Percentiles rank a stretch among this genome's conserved stretches.
phyloP scores from a whole-genome alignment of 2,113 vertebrate genomes.

The Onychorhynchus coronatus region DNA sequence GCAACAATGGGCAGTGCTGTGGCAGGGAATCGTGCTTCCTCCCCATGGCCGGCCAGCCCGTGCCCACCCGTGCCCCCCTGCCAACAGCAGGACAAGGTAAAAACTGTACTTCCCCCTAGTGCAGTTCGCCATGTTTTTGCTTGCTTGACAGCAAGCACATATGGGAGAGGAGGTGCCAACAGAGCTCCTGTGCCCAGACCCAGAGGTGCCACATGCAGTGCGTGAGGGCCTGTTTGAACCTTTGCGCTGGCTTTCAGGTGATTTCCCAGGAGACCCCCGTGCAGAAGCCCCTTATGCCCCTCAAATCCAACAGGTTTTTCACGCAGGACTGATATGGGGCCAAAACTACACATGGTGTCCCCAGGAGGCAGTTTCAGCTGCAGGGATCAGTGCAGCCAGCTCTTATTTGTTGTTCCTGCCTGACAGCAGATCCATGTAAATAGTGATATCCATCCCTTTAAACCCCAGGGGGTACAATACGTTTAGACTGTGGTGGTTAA shows the following conservation, averaged over 20 bases:
- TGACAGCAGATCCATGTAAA: rapidly evolving
- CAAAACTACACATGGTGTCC: rapidly evolving
- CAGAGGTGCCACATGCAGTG: rapidly evolving
- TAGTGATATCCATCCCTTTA: neutral
- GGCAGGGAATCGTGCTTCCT: neutral
- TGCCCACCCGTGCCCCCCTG: neutral
- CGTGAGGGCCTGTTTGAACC: neutral
- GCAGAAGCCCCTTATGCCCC: neutral
- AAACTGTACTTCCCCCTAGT: neutral
- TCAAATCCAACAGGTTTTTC: neutral
- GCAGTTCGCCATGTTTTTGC: neutral
- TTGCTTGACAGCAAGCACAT: rapidly evolving
- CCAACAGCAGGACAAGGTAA: neutral
- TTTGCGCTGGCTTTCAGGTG: rapidly evolving
- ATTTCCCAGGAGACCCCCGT: neutral
- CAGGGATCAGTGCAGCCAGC: rapidly evolving
- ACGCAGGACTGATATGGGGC: neutral
- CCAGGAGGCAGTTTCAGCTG: neutral
- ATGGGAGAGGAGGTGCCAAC: neutral
- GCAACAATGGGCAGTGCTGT: neutral
- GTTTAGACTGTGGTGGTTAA: neutral
- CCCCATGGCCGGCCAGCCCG: rapidly evolving
- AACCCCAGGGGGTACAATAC: neutral
- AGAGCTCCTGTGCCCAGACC: neutral
- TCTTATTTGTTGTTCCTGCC: neutral